Percentiles rank a stretch among this genome's conserved stretches.
phyloP scores from a whole-genome alignment of 2,797 vertebrate genomes.

The Enteromius anoplus region DNA sequence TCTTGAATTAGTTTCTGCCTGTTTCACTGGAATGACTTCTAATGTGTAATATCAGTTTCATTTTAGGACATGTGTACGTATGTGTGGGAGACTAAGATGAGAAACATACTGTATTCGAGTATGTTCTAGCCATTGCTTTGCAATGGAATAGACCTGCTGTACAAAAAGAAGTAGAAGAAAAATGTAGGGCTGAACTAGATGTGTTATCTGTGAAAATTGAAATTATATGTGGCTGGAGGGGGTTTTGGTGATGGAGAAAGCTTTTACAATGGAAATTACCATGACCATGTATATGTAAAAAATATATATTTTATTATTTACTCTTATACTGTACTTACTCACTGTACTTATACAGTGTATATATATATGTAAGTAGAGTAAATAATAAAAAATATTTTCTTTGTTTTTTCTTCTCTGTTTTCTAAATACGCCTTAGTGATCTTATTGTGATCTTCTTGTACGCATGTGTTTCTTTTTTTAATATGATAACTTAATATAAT shows the following conservation, averaged over 20 bases:
- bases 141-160: neutral
- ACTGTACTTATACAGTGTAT: no score
- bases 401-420: no score
- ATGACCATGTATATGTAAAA: no score
- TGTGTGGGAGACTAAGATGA: neutral
- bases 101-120: neutral
- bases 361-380: no score
- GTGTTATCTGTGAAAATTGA: neutral
- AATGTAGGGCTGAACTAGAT: neutral
- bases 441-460: no score
- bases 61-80: neutral
- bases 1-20: constrained; percentile 9
- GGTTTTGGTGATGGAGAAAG: neutral
- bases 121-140: neutral
- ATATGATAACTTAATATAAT: no score
- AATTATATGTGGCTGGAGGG: neutral
- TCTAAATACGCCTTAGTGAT: no score
- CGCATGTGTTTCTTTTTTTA: no score
- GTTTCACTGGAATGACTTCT: constrained; percentile 10
- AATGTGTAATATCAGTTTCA: neutral
- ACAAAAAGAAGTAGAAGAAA: neutral
- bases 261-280: neutral
- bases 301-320: no score
- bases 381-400: no score
- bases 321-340: no score